These are phyloP conservation scores for Megaceryle alcyon DNA, from an alignment of 2,797 vertebrate genomes.

Conservation along the genomic window DNA sequence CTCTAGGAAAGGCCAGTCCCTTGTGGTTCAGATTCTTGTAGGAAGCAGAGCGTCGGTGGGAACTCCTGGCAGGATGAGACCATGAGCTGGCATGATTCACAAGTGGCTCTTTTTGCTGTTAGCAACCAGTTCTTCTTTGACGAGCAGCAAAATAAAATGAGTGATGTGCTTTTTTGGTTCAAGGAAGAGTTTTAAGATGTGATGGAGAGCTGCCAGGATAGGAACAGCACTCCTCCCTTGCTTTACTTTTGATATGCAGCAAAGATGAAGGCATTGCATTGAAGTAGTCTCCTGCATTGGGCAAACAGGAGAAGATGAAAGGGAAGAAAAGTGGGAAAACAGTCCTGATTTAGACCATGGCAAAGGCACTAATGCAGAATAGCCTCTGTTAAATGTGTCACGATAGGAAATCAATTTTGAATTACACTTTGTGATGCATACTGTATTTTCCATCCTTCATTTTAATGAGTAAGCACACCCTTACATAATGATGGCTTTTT, in stretches of 20 bases:
- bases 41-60: conserved; percentile 34
- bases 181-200: conserved; percentile 41
- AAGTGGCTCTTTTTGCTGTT: conserved; percentile 68
- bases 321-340: neutral
- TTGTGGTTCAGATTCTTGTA: neutral
- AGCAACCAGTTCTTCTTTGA: conserved; percentile 53
- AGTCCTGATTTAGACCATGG: neutral
- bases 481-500: conserved; percentile 68
- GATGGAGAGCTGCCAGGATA: conserved; percentile 50
- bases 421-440: conserved; percentile 27
- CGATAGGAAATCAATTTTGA: conserved; percentile 70
- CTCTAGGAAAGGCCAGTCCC: conserved; percentile 4
- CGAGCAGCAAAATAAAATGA: conserved; percentile 50
- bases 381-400: conserved; percentile 38
- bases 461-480: conserved; percentile 55
- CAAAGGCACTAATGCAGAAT: neutral
- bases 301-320: conserved; percentile 29
- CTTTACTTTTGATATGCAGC: conserved; percentile 44
- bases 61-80: conserved; percentile 53
- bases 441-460: conserved; percentile 65
- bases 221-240: conserved; percentile 40
- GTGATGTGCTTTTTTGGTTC: conserved; percentile 68
- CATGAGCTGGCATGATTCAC: conserved; percentile 55
- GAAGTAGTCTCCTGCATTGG: conserved; percentile 21
- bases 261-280: conserved; percentile 22